Conservation (phyloP, 2,888 invertebrate genomes). For the Stenoptilia bipunctidactyla region DNA sequence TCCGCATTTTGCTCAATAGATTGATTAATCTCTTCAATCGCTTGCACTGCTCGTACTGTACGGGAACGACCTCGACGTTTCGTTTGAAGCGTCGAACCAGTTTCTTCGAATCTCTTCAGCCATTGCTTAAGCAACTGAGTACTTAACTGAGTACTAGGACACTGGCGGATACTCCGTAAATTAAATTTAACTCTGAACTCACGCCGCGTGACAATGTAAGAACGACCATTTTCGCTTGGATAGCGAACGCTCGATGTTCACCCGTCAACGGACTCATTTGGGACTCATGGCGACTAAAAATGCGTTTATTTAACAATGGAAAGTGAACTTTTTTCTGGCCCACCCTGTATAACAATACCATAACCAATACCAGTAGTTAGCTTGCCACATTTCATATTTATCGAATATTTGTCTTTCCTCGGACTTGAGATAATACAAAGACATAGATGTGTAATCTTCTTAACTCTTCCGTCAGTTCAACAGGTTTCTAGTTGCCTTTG, state of each 20-base stretch:
- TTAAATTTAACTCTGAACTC: constrained; percentile 12
- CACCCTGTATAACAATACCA: constrained; percentile 1
- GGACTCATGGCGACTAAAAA: constrained; percentile 8
- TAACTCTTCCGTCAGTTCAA: too few relatives aligned
- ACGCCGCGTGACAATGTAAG: constrained; percentile 9
- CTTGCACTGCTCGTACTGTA: constrained; percentile 5
- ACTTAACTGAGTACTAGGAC: constrained; percentile 9
- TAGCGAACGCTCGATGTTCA: constrained; percentile 7
- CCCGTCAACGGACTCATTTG: too few relatives aligned
- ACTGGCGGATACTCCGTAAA: constrained; percentile 8
- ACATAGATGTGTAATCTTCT: too few relatives aligned
- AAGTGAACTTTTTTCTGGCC: constrained; percentile 7
- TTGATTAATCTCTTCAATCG: constrained; percentile 7
- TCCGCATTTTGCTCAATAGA: constrained; percentile 8
- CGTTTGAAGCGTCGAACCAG: constrained; percentile 11
- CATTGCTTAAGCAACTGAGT: constrained; percentile 11
- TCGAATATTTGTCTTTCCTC: too few relatives aligned
- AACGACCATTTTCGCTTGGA: constrained; percentile 9
- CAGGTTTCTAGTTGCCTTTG: too few relatives aligned
- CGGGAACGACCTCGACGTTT: constrained; percentile 3
- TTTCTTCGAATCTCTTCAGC: constrained; percentile 11
- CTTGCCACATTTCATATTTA: too few relatives aligned
- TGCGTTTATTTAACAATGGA: constrained; percentile 7
- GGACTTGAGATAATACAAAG: too few relatives aligned
- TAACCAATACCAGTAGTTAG: too few relatives aligned